Conservation (phyloP, 2,113 vertebrate species). For the Limanda limanda region DNA sequence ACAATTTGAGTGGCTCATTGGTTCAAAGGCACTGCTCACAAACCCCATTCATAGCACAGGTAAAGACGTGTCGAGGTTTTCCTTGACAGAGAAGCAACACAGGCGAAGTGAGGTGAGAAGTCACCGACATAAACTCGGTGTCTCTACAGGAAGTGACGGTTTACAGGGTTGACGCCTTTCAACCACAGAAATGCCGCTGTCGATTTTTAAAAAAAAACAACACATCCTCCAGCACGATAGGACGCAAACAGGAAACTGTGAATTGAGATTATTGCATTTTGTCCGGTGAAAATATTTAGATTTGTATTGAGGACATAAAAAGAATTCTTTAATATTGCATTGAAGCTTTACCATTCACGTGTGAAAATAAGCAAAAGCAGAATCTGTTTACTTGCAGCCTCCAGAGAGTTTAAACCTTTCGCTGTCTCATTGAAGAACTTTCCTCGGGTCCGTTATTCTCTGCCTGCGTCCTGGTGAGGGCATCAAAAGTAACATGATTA, state of each 20-base stretch:
- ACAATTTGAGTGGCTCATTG: neutral
- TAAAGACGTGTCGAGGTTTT: neutral
- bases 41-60: neutral
- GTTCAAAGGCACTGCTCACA: constrained; percentile 61
- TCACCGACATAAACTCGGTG: neutral
- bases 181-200: neutral
- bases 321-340: constrained; percentile 31
- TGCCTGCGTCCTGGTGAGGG: constrained; percentile 61
- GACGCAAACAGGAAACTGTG: neutral
- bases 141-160: constrained; percentile 38
- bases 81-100: neutral
- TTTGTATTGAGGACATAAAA: neutral
- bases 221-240: neutral
- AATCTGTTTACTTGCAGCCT: neutral
- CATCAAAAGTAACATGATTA: neutral
- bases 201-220: neutral
- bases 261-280: constrained; percentile 21
- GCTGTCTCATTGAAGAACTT: constrained; percentile 63
- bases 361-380: neutral
- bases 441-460: constrained; percentile 63
- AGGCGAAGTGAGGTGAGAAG: neutral
- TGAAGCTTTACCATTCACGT: neutral
- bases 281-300: constrained; percentile 5
- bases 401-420: constrained; percentile 61
- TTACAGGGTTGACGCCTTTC: neutral